Conservation (phyloP, 2,797 vertebrate genomes). For the Halcyon chelicuti region DNA sequence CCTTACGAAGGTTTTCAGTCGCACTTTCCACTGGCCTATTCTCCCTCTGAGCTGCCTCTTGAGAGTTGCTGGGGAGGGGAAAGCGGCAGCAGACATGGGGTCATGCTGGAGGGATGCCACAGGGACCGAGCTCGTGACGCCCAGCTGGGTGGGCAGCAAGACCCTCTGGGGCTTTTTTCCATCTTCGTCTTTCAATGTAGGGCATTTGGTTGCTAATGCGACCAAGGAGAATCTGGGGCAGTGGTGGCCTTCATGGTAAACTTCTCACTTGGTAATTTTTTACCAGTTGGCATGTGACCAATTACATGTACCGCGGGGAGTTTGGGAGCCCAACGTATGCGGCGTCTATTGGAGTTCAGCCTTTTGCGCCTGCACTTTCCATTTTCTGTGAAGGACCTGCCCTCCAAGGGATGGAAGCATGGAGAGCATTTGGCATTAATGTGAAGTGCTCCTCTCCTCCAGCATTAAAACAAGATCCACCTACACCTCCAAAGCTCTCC, state of each 20-base stretch:
- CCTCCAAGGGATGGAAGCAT: neutral
- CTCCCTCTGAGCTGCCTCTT: neutral
- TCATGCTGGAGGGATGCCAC: neutral
- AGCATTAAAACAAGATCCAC: neutral
- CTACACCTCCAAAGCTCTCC: neutral
- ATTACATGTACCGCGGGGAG: neutral
- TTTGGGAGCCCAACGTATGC: neutral
- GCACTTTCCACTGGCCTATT: neutral
- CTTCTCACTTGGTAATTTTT: neutral
- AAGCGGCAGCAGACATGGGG: neutral
- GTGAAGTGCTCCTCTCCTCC: neutral
- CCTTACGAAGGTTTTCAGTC: neutral
- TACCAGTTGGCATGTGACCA: neutral
- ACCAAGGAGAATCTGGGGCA: neutral
- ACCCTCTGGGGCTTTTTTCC: neutral
- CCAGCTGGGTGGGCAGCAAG: neutral
- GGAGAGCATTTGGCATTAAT: fast-evolving
- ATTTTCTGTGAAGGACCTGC: neutral
- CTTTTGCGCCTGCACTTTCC: neutral
- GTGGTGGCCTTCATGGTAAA: neutral
- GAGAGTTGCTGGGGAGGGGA: neutral
- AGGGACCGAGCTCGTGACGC: neutral
- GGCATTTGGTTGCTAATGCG: neutral
- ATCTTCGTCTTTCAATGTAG: neutral
- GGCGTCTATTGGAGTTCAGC: neutral